A percentile compares a stretch with the other conserved stretches of the same genome.
Conservation (phyloP, 2,888 invertebrate species). For the Anodontia alba region DNA sequence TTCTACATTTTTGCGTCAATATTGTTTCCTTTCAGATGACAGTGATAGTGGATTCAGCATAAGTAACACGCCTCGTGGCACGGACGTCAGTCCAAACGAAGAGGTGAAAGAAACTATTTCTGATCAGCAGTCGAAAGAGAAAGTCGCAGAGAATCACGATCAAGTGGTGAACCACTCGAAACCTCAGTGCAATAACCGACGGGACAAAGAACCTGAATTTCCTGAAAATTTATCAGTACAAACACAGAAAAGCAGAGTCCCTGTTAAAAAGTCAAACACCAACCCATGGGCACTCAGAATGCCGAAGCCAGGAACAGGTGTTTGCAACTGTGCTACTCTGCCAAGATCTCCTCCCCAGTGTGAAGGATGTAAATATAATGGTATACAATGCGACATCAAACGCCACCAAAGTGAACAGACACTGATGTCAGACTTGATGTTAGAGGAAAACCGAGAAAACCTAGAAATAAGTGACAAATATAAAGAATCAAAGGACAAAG, state of each 20-base stretch:
- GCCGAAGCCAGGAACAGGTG: conserved; percentile 52
- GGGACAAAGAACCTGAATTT: background rate
- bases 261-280: conserved; percentile 46
- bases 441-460: conserved; percentile 50
- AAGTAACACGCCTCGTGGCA: conserved; percentile 70
- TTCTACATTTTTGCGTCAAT: too few species aligned
- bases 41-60: conserved; percentile 77
- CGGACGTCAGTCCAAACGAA: conserved; percentile 46
- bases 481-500: conserved; percentile 5
- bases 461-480: conserved; percentile 20
- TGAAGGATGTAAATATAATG: background rate
- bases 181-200: background rate
- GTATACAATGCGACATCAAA: background rate
- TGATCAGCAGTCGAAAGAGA: background rate
- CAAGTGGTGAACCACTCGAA: background rate
- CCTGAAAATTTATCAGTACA: background rate
- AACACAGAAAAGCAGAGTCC: conserved; percentile 43
- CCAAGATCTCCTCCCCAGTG: background rate
- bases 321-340: conserved; percentile 46
- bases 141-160: background rate
- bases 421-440: conserved; percentile 44
- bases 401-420: background rate
- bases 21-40: conserved; percentile 68
- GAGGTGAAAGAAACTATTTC: conserved; percentile 62
- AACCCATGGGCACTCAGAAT: conserved; percentile 56